Evolutionary conservation across 2,113 vertebrate genomes (phyloP), one percentile per base, ranked within the genome.

Genomic region (Corythoichthys intestinalis): DNA sequence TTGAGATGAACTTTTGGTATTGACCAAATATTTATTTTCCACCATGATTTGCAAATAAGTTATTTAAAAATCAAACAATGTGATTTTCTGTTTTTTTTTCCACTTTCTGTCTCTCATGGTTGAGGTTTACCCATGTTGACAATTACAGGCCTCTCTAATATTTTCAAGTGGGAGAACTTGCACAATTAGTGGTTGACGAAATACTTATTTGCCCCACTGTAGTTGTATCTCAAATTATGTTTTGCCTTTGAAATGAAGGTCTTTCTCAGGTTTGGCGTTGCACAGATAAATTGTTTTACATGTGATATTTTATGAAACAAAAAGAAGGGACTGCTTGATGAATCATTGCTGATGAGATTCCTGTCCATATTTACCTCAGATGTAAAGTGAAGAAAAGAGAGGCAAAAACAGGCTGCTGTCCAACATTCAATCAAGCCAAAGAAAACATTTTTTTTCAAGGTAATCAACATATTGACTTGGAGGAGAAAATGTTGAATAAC

Each of bases 311-410:
- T 84, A 86, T 87, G 86, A 87, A 87, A 77, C 71, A 65, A 83
- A 83, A 77, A 47, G 11, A 47, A 85, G 84, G 77, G 79, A 71
- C 71, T 52, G 56, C 74, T 78, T 15, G 57, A 79, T 80, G 76
- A 85, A 85, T 86, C 76, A 81, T 83, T 84, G 85, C 87, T 87
- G 78, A 86, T 80, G 80, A 28, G 82, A 86, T 83, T 86, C 80
- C 70, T 85, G 79, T 83, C 73, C 75, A 80, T 81, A 81, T 82
- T 89, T 78, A 35, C 58, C 4, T 39, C n/a, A 69, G 65, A 38
- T 75, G 35, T 46, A 79, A 75, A 69, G 35, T 69, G 70, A 69
- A 72, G 41, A 60, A 70, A 70, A 59, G 46, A 35, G 6, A 72
- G 59, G 58, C 44, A 64, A 53, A 70, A 67, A 60, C 65, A 65